Evolutionary conservation across 2,113 vertebrate genomes (phyloP).

Genomic region (Phalacrocorax carbo): DNA sequence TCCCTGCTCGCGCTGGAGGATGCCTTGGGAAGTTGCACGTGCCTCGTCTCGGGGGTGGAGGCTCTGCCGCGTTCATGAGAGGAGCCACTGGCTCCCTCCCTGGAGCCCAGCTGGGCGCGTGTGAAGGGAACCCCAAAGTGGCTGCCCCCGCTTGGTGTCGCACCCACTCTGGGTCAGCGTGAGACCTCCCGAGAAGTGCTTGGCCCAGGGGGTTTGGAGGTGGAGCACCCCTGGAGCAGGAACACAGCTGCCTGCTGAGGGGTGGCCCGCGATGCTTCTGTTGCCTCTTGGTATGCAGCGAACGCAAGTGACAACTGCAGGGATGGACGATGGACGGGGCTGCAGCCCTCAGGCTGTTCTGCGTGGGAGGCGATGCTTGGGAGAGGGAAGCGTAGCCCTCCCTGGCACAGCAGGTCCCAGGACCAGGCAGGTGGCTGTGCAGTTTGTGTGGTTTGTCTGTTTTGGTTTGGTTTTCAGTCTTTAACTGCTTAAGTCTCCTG

Average conservation of each 20-base stretch:
- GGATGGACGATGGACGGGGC: neutral
- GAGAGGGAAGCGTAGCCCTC: rapidly evolving
- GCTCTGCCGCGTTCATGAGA: neutral
- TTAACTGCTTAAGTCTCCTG: neutral
- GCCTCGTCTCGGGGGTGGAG: rapidly evolving
- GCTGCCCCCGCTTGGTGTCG: rapidly evolving
- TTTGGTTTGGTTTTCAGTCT: neutral
- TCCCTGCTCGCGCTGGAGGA: rapidly evolving
- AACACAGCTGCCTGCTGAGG: too few species aligned
- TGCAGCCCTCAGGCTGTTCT: rapidly evolving
- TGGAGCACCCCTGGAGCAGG: neutral
- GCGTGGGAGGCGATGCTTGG: rapidly evolving
- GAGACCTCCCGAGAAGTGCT: neutral
- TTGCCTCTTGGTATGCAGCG: rapidly evolving
- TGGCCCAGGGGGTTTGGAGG: rapidly evolving
- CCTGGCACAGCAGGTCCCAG: rapidly evolving
- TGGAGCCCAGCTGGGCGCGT: rapidly evolving
- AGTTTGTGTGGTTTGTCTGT: neutral
- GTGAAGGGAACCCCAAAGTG: neutral
- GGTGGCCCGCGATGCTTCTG: rapidly evolving
- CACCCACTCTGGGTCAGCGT: rapidly evolving
- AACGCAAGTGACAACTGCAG: rapidly evolving
- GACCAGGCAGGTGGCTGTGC: neutral
- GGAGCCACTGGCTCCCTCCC: neutral
- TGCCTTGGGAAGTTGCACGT: rapidly evolving